Base-by-base conservation (phyloP, 2,888 invertebrate genomes). In the Myathropa florea region DNA sequence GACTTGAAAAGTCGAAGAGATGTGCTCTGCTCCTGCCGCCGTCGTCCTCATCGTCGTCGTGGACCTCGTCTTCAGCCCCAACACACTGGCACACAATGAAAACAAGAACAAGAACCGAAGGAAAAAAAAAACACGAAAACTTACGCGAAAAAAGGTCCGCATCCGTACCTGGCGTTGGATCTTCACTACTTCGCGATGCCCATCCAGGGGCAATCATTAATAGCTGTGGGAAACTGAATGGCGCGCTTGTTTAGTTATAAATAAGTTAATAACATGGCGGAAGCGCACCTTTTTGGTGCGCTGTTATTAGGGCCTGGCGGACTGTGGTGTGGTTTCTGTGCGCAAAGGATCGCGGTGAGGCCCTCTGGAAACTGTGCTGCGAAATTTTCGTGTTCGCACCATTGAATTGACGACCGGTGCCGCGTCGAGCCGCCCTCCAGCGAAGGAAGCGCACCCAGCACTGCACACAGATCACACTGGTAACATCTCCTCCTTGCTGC, bases 221-320 rank as follows among this genome's bases (percentile, higher is more conserved):
- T 83, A 87, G 87, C 79, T 87, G 87, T 87, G 87, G 87, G 87
- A 87, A 86, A 83, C 79, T 79, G 78, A 89, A 89, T 89, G 88
- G 89, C 88, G 89, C 89, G 89, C 89, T 89, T 89, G 89, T 89
- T 89, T 89, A 89, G 91, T 92, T 92, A 92, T 92, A 92, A 92
- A 92, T 92, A 92, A 92, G 92, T 92, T 92, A 92, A 92, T 92
- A 92, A 92, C 90, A 92, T 91, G 92, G 92, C 92, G 92, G 92
- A 91, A 92, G 91, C 91, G 90, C 89, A 90, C 90, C 91, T 91
- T 91, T 92, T 86, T 88, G 86, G 85, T 86, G 73, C 89, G 85
- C 88, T 86, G 88, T 88, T 87, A 83, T 83, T 83, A 86, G 86
- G 83, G 73, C 73, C 61, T 73, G 46, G 46, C 73, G 64, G 70